Conservation (phyloP, 2,113 vertebrate species). For the Lota lota region DNA sequence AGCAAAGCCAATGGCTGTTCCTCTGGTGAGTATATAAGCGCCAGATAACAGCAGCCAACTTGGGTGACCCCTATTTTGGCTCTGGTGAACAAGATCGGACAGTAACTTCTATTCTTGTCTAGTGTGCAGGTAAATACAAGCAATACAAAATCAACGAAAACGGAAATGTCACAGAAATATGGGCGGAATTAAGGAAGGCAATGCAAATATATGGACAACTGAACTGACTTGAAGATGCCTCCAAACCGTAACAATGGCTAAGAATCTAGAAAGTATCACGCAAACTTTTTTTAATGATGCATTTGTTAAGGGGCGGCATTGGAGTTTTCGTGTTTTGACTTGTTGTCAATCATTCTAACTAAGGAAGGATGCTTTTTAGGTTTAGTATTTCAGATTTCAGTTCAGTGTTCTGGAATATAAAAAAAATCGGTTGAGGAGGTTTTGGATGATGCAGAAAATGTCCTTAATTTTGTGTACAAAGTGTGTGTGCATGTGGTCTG, state of each 20-base stretch:
- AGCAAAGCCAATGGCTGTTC: conserved; percentile 59
- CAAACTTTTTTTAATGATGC: not conserved
- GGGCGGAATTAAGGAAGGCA: conserved; percentile 14
- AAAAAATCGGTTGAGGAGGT: not conserved
- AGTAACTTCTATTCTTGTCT: conserved; percentile 77
- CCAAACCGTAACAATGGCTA: conserved; percentile 9
- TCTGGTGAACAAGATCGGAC: conserved; percentile 78
- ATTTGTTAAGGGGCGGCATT: not conserved
- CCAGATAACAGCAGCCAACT: conserved; percentile 34
- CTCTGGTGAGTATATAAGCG: conserved; percentile 70
- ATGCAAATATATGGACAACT: not conserved
- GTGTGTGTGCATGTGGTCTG: not conserved
- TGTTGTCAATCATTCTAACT: not conserved
- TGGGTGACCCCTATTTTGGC: conserved; percentile 79
- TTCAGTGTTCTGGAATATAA: not conserved
- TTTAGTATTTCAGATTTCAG: not conserved
- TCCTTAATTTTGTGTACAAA: not conserved
- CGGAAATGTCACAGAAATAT: conserved; percentile 5
- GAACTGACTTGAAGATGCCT: conserved; percentile 13
- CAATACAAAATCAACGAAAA: conserved; percentile 23
- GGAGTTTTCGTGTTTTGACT: conserved; percentile 1
- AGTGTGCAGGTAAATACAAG: conserved; percentile 70
- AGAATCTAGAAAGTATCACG: not conserved
- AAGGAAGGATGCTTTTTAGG: conserved; percentile 14
- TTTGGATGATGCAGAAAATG: not conserved